A percentile compares a stretch with the other conserved stretches of the same genome.
These are phyloP conservation scores for Calephelis nemesis DNA, from an alignment of 1,140 invertebrate genomes.

Conservation along the genomic window DNA sequence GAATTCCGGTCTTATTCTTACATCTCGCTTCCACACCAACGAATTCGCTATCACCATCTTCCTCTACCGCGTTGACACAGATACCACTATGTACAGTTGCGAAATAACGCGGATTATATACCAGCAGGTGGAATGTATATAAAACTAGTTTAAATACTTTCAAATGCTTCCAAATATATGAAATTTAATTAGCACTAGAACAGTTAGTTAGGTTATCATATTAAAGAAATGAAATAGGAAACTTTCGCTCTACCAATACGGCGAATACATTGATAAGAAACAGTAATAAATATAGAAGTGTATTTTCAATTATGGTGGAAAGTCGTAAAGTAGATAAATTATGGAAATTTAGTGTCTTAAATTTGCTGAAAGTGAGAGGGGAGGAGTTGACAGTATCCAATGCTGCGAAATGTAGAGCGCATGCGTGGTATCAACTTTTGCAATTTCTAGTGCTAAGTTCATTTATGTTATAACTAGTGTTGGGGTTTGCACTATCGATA, in stretches of 20 bases:
- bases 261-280: background rate
- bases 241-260: background rate
- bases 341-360: too few relatives aligned
- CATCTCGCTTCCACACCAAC: conserved; percentile 45
- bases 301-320: too few relatives aligned
- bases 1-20: conserved; percentile 52
- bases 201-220: conserved; percentile 9
- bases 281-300: too few relatives aligned
- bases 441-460: background rate
- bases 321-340: too few relatives aligned
- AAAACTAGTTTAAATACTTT: conserved; percentile 76
- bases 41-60: conserved; percentile 36
- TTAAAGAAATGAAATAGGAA: background rate
- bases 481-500: too few relatives aligned
- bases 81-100: conserved; percentile 69
- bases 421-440: conserved; percentile 46
- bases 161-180: conserved; percentile 42
- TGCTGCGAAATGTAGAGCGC: conserved; percentile 45
- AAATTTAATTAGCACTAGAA: conserved; percentile 21
- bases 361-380: conserved; percentile 19
- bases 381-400: conserved; percentile 62
- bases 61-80: conserved; percentile 63
- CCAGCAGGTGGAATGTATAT: conserved; percentile 71
- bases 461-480: too few relatives aligned
- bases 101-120: conserved; percentile 78